Evolutionary conservation across 2,797 vertebrate species (phyloP), one percentile per base, ranked within the genome.

Genomic region (Pangasius macronema): DNA sequence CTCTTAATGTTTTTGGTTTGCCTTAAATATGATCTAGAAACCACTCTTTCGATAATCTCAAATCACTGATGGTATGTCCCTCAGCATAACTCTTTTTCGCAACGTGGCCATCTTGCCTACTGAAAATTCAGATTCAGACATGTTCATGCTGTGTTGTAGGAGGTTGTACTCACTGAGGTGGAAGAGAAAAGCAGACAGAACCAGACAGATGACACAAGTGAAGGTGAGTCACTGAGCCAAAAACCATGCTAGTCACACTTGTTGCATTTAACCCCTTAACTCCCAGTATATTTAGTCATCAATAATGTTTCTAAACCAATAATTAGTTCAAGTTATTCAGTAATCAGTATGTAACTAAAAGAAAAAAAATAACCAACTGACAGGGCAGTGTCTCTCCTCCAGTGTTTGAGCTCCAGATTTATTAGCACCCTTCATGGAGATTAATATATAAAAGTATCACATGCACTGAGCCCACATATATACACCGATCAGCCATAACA

Each of bases 101-200:
- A 51, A 1, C 55, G 42, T 77, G 16, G 6, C 49, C 11, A 36
- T 80, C 53, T 36, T 39, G 30, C 11, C 16, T 67, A 3, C 20
- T 46, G n/a, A 42, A 39, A 36, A 61, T 10, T 82, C 24, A 3
- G 42, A 63, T 67, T 67, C 16, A 82, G 51, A 55, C 3, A 22
- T 82, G 27, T 81, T 14, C 24, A 7, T 84, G 11, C 7, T 86
- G 55, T 85, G 61, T 87, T 87, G 80, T 81, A 91, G 90, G 55
- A 73, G 27, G 5, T 13, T 36, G 36, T 8, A 39, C 70, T 72
- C 27, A 87, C 46, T 72, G 83, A 84, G 53, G n/a, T 30, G 3
- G 65, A 55, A 55, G 80, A 88, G 39, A 85, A 63, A 16, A 73
- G 14, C 72, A 53, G 39, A 51, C 84, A 7, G 63, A 88, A 36